Evolutionary conservation across 2,797 vertebrate species (phyloP).

Genomic region (Scolopax rusticola): DNA sequence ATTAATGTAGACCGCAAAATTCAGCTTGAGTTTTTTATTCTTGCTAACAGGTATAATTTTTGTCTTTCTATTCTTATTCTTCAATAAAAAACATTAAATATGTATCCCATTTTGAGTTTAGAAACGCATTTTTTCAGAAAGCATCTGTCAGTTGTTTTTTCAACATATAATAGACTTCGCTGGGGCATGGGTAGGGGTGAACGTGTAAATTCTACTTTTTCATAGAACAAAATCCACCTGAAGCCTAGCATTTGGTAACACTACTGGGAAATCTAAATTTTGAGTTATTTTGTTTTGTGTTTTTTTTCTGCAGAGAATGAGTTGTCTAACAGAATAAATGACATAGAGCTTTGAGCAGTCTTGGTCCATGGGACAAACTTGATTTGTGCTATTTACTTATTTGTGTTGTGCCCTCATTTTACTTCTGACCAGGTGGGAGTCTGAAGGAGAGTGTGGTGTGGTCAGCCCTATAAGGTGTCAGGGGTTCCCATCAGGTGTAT

Average conservation of each 20-base stretch:
- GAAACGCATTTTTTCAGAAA: not conserved
- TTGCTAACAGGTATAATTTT: not conserved
- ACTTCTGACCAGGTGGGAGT: not conserved
- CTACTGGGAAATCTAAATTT: not conserved
- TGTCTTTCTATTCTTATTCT: not conserved
- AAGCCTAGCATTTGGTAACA: not conserved
- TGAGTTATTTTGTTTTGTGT: fast-evolving
- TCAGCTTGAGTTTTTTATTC: not conserved
- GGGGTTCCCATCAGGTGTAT: fast-evolving
- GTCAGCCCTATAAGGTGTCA: not conserved
- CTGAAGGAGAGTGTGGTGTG: not conserved
- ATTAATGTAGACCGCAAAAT: not conserved
- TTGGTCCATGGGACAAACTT: not conserved
- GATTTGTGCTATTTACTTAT: not conserved
- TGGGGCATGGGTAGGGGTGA: not conserved
- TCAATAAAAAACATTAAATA: not conserved
- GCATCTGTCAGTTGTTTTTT: not conserved
- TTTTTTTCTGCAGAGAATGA: not conserved
- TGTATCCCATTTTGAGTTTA: not conserved
- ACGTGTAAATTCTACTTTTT: not conserved
- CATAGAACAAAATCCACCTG: not conserved
- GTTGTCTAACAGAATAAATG: not conserved
- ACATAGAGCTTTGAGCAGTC: not conserved
- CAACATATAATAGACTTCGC: not conserved
- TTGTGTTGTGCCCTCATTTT: not conserved